Conservation (phyloP, 2,888 invertebrate species). For the Scaptomyza reducta region DNA sequence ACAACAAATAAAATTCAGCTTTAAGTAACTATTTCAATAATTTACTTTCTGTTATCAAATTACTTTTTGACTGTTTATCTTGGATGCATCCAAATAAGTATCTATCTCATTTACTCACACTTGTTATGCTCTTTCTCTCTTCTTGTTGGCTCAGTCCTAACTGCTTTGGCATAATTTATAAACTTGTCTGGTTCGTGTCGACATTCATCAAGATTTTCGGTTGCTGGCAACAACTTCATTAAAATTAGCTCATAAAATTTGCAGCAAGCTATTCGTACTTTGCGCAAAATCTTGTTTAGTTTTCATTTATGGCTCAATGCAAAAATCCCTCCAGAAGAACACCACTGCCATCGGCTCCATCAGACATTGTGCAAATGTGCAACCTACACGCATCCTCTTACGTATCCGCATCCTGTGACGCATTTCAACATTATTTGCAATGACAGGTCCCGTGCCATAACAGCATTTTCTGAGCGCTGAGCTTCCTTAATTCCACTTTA, state of each 20-base stretch:
- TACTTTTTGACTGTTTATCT: conserved; percentile 20
- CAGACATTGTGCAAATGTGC: conserved; percentile 63
- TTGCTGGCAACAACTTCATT: conserved; percentile 71
- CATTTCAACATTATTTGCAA: conserved; percentile 79
- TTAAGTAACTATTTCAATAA: too few species aligned
- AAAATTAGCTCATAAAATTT: conserved; percentile 81
- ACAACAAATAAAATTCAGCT: too few species aligned
- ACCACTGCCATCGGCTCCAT: too few species aligned
- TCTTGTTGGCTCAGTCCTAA: conserved; percentile 41
- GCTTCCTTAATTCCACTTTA: conserved; percentile 78
- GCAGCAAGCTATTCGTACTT: conserved; percentile 55
- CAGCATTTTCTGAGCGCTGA: conserved; percentile 47
- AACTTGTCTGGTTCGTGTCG: conserved; percentile 75
- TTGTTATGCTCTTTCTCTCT: conserved; percentile 3
- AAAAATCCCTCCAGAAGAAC: not conserved
- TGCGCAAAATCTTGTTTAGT: conserved; percentile 76
- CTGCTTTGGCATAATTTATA: conserved; percentile 70
- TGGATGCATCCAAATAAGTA: conserved; percentile 6
- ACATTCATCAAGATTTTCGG: conserved; percentile 69
- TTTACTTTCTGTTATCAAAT: conserved; percentile 21
- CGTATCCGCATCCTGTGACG: conserved; percentile 66
- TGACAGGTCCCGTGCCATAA: conserved; percentile 58
- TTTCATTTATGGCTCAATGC: conserved; percentile 80
- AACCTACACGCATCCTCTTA: conserved; percentile 50
- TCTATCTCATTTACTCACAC: conserved; percentile 9